A percentile compares a stretch with the other conserved stretches of the same genome.
Evolutionary conservation across 2,113 vertebrate species (phyloP).

Genomic region (Spheniscus mendiculus): DNA sequence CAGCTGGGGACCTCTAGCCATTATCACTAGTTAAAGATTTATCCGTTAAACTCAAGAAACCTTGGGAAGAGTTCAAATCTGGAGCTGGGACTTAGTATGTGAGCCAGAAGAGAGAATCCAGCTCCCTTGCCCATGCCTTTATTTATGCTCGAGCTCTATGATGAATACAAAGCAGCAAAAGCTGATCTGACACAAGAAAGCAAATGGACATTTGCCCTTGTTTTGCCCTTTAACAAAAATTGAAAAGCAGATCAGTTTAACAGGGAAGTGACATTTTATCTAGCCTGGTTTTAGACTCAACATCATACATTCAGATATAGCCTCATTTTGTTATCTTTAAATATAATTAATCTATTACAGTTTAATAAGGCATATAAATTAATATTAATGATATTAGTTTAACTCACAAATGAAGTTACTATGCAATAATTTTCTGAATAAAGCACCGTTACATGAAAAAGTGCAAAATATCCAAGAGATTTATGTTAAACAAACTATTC

Average conservation of each 20-base stretch:
- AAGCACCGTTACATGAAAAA: neutral
- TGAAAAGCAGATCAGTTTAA: neutral
- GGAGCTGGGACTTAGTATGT: neutral
- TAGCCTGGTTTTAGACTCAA: neutral
- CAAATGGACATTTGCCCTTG: neutral
- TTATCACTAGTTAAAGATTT: neutral
- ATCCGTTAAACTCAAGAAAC: neutral
- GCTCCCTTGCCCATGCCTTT: neutral
- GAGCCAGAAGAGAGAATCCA: neutral
- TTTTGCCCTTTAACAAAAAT: neutral
- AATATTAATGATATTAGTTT: neutral
- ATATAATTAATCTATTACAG: neutral
- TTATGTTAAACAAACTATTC: neutral
- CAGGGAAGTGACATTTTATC: neutral
- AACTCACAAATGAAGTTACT: neutral
- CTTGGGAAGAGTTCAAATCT: neutral
- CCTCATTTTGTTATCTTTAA: neutral
- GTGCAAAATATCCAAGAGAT: neutral
- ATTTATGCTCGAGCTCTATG: neutral
- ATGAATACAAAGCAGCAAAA: neutral
- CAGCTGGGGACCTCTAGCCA: neutral
- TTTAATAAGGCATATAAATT: neutral
- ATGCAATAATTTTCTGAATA: neutral
- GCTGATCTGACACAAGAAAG: neutral
- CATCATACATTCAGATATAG: neutral